Evolutionary conservation across 2,113 vertebrate species (phyloP).

Genomic region (Chionodraco myersi): DNA sequence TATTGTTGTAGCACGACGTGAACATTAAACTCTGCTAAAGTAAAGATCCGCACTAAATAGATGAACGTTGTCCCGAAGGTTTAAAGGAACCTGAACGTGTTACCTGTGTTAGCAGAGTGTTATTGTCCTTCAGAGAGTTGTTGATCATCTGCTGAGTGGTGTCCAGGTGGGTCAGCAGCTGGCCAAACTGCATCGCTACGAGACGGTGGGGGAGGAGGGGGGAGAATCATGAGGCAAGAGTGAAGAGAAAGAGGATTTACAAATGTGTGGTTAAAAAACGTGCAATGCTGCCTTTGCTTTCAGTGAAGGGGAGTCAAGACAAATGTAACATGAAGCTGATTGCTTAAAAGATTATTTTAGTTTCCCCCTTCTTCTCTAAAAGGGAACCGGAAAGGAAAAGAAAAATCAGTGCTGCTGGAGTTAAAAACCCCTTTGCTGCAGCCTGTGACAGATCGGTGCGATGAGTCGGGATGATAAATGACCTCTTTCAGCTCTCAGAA

Average conservation of each 20-base stretch:
- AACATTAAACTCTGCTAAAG: background rate
- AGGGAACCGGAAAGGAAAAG: constrained; percentile 8
- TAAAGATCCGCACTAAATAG: background rate
- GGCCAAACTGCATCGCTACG: constrained; percentile 92
- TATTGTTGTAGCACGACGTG: background rate
- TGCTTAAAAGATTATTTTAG: constrained; percentile 20
- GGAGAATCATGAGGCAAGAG: background rate
- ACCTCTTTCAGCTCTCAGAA: constrained; percentile 49
- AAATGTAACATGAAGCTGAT: constrained; percentile 9
- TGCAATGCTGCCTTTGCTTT: background rate
- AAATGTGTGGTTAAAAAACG: background rate
- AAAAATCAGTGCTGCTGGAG: constrained; percentile 15
- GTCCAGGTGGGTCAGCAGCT: constrained; percentile 92
- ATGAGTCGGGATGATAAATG: constrained; percentile 53
- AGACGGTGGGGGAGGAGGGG: background rate
- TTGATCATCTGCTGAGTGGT: constrained; percentile 94
- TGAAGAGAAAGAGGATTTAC: background rate
- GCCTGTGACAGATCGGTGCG: constrained; percentile 59
- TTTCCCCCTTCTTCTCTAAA: constrained; percentile 19
- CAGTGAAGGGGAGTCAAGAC: background rate
- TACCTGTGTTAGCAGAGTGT: constrained; percentile 89
- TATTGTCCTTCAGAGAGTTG: constrained; percentile 91
- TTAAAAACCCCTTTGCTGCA: constrained; percentile 8
- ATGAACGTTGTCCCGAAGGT: background rate
- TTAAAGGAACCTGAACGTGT: background rate